Evolutionary conservation across 2,888 invertebrate species (phyloP).

Genomic region (Chrysotoxum bicinctum): DNA sequence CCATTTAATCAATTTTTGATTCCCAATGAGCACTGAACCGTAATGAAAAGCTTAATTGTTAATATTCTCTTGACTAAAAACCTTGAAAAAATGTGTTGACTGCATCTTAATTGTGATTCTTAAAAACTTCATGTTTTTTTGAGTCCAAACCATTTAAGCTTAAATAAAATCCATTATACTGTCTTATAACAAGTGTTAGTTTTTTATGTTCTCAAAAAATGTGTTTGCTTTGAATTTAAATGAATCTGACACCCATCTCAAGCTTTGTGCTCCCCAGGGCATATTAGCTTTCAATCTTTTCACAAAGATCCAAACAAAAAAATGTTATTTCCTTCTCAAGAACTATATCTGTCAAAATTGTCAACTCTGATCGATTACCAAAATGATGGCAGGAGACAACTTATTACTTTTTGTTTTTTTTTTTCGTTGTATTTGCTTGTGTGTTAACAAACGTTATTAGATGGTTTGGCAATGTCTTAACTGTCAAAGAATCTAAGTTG

Average conservation of each 20-base stretch:
- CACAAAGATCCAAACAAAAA: not conserved
- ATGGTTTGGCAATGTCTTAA: slow-evolving; percentile 37
- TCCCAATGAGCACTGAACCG: not conserved
- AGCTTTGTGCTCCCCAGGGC: not conserved
- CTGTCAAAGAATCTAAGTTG: slow-evolving; percentile 26
- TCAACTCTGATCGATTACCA: slow-evolving; percentile 66
- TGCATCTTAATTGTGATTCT: not conserved
- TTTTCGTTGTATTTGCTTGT: slow-evolving; percentile 6
- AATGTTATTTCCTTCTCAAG: slow-evolving; percentile 23
- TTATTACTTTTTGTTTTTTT: slow-evolving; percentile 26
- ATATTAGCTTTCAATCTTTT: not conserved
- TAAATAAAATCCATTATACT: not conserved
- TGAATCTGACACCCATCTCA: not conserved
- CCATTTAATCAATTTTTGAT: not conserved
- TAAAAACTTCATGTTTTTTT: not conserved
- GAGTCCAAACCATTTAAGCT: not conserved
- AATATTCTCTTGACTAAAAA: not conserved
- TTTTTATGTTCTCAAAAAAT: not conserved
- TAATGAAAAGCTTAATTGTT: not conserved
- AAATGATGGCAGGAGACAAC: slow-evolving; percentile 48
- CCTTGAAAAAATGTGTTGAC: not conserved
- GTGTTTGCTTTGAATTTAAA: not conserved
- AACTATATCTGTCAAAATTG: slow-evolving; percentile 63
- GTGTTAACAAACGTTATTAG: slow-evolving; percentile 20
- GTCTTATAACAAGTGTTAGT: not conserved